Conservation (phyloP, 2,113 vertebrate genomes). For the Chinchilla lanigera region DNA sequence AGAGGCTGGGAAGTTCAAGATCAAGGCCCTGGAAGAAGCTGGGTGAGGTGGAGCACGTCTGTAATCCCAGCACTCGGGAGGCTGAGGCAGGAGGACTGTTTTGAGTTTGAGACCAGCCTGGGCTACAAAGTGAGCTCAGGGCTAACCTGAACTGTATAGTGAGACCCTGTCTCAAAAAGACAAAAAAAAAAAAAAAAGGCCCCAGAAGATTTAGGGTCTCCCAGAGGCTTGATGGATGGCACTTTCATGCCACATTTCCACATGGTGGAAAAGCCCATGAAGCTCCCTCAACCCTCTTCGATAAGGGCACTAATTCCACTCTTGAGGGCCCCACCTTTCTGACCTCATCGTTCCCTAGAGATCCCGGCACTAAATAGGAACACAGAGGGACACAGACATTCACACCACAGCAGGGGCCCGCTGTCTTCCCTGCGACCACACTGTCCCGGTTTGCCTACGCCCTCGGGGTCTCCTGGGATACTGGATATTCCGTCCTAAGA, state of each 20-base stretch:
- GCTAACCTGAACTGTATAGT: too few relatives aligned
- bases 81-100: too few relatives aligned
- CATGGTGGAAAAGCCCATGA: too few relatives aligned
- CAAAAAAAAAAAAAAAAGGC: not conserved
- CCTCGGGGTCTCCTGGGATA: not conserved
- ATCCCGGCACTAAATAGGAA: not conserved
- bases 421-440: too few relatives aligned
- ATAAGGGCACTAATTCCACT: not conserved
- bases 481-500: not conserved
- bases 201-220: too few relatives aligned
- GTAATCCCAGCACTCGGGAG: too few relatives aligned
- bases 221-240: not conserved
- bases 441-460: not conserved
- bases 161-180: too few relatives aligned
- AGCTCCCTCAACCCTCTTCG: not conserved
- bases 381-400: not conserved
- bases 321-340: not conserved
- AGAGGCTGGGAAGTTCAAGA: not conserved
- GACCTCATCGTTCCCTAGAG: not conserved
- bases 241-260: not conserved
- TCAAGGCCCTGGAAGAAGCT: not conserved
- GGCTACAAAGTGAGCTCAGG: too few relatives aligned
- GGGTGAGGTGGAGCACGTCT: too few relatives aligned
- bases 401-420: not conserved
- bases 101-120: too few relatives aligned